phyloP scores from a whole-genome alignment of 2,113 vertebrate genomes.

The Thinocorus orbignyianus region DNA sequence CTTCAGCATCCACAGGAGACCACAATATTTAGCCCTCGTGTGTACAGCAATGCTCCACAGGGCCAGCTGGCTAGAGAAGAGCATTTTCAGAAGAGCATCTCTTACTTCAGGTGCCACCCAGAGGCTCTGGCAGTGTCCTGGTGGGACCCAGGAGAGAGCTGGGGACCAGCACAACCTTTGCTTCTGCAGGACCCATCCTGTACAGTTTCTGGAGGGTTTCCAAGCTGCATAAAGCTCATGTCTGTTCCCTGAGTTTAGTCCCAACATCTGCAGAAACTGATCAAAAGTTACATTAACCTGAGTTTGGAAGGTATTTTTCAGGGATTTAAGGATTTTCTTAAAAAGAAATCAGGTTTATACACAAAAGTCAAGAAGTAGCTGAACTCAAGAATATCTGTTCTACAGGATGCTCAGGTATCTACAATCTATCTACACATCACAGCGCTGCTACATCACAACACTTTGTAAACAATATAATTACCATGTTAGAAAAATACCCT shows the following conservation, averaged over 20 bases:
- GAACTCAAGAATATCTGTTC: neutral
- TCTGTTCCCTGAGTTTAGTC: neutral
- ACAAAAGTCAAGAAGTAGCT: neutral
- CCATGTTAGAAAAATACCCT: neutral
- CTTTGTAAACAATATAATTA: neutral
- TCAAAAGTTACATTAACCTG: neutral
- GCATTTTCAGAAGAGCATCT: neutral
- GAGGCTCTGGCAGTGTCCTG: neutral
- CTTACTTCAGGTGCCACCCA: neutral
- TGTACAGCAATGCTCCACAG: neutral
- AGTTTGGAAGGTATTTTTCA: neutral
- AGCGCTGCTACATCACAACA: neutral
- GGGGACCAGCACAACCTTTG: neutral
- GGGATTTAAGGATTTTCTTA: neutral
- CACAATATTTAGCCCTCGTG: rapidly evolving
- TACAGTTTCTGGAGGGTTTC: neutral
- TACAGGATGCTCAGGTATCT: neutral
- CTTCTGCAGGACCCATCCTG: neutral
- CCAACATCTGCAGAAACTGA: neutral
- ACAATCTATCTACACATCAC: no score
- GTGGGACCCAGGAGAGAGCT: neutral
- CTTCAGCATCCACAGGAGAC: neutral
- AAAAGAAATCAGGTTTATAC: neutral
- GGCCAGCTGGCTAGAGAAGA: no score
- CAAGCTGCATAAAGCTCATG: neutral